Base-by-base conservation (phyloP, 2,888 invertebrate genomes). In the Papilio demoleus region DNA sequence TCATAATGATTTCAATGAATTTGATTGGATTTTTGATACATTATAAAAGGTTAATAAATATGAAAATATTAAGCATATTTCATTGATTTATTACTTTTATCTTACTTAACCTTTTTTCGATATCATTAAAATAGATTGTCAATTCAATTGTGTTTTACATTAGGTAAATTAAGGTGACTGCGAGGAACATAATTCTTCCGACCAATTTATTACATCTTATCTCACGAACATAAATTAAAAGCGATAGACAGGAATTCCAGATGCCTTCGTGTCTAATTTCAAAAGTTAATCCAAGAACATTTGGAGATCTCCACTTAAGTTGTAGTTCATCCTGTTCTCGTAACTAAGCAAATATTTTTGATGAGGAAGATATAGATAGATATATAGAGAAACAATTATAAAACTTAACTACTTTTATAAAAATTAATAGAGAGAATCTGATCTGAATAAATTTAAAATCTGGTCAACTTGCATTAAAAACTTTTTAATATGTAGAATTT, bases 131-230 rank as follows among this genome's bases (percentile, higher is more conserved):
- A 67, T 65, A 62, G 63, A 70, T 70, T 45, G 63, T 58, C 38
- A 65, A 42, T 62, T 47, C 65, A 68, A 65, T 61, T 56, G 50
- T 22, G 58, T 70, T 68, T 58, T 17, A 59, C n/a, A 64, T 61
- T 24, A 61, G 65, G 65, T 70, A 71, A 67, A 68, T 65, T 66
- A 63, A 53, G n/a, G 42, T 65, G 67, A 71, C 67, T 58, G 59
- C 65, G 17, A 59, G 47, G 45, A 31, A 36, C 42, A 50, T 58
- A 61, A 70, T 58, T 65, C 60, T 58, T 66, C 59, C 40, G 34
- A 65, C 58, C 62, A 68, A 70, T 71, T 71, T 70, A 70, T 68
- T 67, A 68, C 59, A 17, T 58, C 62, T 70, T 71, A 71, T 71
- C 71, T 71, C 14, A 24, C 42, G 17, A 53, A 53, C 14, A 65